Percentiles rank a stretch among this genome's conserved stretches.
phyloP scores from a whole-genome alignment of 1,140 invertebrate species.

The Aphidius gifuensis region DNA sequence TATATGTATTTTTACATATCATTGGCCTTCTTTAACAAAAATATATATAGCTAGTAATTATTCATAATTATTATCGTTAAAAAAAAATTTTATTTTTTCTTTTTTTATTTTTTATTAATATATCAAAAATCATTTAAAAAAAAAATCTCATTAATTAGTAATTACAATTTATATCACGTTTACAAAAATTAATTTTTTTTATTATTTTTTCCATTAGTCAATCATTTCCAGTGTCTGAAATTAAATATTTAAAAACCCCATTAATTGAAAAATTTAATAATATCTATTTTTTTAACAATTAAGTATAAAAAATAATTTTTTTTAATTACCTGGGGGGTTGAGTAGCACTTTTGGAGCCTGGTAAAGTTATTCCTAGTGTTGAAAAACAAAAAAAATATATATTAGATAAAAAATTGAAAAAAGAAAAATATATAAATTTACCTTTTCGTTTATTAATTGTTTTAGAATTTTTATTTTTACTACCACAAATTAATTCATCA shows the following conservation, averaged over 20 bases:
- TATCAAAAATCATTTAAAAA: not conserved
- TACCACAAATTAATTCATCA: slow-evolving; percentile 43
- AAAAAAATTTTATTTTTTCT: not conserved
- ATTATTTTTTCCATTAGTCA: not conserved
- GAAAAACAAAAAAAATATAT: slow-evolving; percentile 1
- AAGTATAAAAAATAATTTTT: slow-evolving; percentile 3
- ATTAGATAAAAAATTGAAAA: slow-evolving; percentile 1
- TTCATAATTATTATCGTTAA: slow-evolving; percentile 34
- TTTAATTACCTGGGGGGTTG: slow-evolving; percentile 16
- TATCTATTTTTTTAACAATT: not conserved
- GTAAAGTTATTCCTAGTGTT: slow-evolving; percentile 10
- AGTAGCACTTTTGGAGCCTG: slow-evolving; percentile 16
- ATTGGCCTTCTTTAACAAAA: slow-evolving; percentile 51
- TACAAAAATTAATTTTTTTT: slow-evolving; percentile 4
- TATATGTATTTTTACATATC: slow-evolving; percentile 55
- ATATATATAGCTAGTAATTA: slow-evolving; percentile 47
- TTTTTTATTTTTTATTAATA: not conserved
- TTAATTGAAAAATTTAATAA: not conserved
- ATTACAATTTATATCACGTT: slow-evolving; percentile 8
- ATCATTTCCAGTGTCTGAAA: slow-evolving; percentile 28
- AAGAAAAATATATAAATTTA: slow-evolving; percentile 10
- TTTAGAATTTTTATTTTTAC: slow-evolving; percentile 32
- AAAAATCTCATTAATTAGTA: not conserved
- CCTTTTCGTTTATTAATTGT: slow-evolving; percentile 33
- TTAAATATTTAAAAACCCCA: not conserved